phyloP scores from a whole-genome alignment of 2,113 vertebrate species.

The Gnathonemus echidnorhynchus region DNA sequence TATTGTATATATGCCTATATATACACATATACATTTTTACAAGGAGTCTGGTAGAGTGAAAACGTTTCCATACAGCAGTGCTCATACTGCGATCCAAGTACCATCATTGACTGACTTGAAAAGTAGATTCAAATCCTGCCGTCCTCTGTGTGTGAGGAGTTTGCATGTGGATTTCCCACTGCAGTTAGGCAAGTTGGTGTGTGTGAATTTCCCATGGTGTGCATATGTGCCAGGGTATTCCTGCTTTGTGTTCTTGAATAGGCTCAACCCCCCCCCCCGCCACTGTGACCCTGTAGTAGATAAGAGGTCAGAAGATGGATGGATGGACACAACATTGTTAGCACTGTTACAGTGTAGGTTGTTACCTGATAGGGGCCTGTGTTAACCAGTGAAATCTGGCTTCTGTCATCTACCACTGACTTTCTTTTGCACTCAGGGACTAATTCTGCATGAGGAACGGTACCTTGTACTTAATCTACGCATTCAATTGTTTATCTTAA shows the following conservation, averaged over 20 bases:
- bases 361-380: not conserved
- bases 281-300: not conserved
- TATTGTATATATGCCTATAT: not conserved
- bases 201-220: not conserved
- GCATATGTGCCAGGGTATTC: not conserved
- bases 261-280: not conserved
- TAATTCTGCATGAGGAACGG: not conserved
- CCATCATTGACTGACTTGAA: not conserved
- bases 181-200: not conserved
- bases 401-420: not conserved
- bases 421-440: not conserved
- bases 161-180: not conserved
- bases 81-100: not conserved
- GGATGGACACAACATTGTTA: not conserved
- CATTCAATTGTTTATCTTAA: not conserved
- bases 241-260: not conserved
- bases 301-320: not conserved
- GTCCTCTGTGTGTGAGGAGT: not conserved
- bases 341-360: not conserved
- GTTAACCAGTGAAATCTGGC: not conserved
- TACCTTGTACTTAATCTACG: not conserved
- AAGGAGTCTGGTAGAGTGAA: not conserved
- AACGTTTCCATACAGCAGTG: not conserved
- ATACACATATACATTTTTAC: not conserved
- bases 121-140: not conserved